Evolutionary conservation across 1,140 invertebrate species (phyloP), one percentile per base, ranked within the genome.

Genomic region (Drosophila mayri): DNA sequence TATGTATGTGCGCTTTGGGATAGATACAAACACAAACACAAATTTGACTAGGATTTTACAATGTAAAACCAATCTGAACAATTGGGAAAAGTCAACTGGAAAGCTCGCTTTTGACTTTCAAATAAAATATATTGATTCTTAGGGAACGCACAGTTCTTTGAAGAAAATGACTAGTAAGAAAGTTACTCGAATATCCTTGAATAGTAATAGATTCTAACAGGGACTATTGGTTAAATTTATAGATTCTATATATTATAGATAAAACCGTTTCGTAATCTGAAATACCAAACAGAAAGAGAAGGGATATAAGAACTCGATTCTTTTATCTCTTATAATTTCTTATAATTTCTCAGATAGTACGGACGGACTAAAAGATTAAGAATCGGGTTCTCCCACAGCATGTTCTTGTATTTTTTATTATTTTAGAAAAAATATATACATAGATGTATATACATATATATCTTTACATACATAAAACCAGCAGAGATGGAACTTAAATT

Each of bases 1-100:
- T 12, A 57, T 43, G 28, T 57, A 25, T 1, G 11, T 32, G 4
- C 25, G 37, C 25, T 22, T 28, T 22, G 4, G 16, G 11, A 63
- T 5, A 40, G 35, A 6, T 32, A 40, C 18, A n/a, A 32, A 30
- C 10, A 4, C 5, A 46, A 59, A n/a, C 10, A 4, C 5, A 46
- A 59, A n/a, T 40, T 63, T 38, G 14, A 11, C 44, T 28, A 30
- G 8, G 14, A 35, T 59, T 64, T 59, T 4, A 7, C 9, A 28
- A 12, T 46, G 18, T 16, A 0, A 30, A 30, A 10, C 5, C 7
- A 12, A 38, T 55, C 9, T 49, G 41, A 70, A 14, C 7, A 41
- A n/a, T 59, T 37, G n/a, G 8, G 10, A 58, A 49, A 50, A 32
- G 52, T 28, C n/a, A 59, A 59, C 52, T 59, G 22, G 1, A 9